Evolutionary conservation across 2,888 invertebrate species (phyloP), one percentile per base, ranked within the genome.

Genomic region (Standfussiana lucernea): DNA sequence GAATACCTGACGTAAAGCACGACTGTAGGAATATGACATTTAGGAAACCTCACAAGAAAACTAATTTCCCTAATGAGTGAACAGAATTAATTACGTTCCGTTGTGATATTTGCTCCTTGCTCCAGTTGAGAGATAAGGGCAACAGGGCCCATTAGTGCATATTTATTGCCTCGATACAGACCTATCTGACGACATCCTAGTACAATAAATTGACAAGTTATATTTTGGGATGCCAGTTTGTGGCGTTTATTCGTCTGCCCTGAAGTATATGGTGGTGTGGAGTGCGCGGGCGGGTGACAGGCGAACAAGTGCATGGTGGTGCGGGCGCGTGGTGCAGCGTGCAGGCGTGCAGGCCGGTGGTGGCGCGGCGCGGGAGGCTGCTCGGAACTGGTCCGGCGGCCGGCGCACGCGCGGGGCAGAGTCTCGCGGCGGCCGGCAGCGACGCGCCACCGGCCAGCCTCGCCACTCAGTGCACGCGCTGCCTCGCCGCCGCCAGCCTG

Each of bases 401-500:
- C 93, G 93, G 92, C 95, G 95, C 95, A 95, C 93, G 95, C 94
- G 94, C 94, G 94, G 94, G 93, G 93, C 93, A 93, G 92, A 93
- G 93, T 91, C 90, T 88, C 87, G 92, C 90, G 90, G 90, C 91
- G 90, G 92, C 91, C 92, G 91, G 90, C 91, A 86, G 90, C 89
- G 89, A 91, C 91, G 92, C 93, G 92, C 92, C 92, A 91, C 91
- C 91, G 88, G 90, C 91, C 89, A 88, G 64, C 87, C 88, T 89
- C 91, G 91, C 89, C 93, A 91, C 93, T 95, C 96, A 96, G 96
- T 96, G 93, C 94, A 93, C 95, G 95, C 95, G 95, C 94, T 92
- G 95, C 95, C 94, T 93, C 89, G 94, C 94, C 92, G 94, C 93
- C 93, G 94, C 91, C 92, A 93, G 92, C 93, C 92, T 93, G 95